phyloP scores from a whole-genome alignment of 2,113 vertebrate species.

The Trematocara variabile region DNA sequence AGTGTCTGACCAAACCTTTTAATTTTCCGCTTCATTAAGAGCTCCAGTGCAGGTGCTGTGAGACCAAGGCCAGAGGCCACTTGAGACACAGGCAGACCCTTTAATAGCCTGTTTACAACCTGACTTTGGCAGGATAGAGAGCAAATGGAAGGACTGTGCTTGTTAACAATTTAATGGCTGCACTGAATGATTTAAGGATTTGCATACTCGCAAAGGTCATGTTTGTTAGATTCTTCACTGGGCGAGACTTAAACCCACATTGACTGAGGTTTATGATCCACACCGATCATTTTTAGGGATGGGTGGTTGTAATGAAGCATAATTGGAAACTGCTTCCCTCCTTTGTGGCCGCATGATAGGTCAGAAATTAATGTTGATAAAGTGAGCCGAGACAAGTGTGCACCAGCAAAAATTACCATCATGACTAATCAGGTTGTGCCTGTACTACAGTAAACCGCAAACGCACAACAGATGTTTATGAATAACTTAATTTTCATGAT shows the following conservation, averaged over 20 bases:
- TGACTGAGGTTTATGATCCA: constrained; percentile 59
- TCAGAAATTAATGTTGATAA: constrained; percentile 43
- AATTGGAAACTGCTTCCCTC: constrained; percentile 56
- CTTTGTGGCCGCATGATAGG: constrained; percentile 43
- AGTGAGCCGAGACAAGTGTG: constrained; percentile 29
- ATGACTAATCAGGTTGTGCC: neutral
- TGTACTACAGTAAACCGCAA: neutral
- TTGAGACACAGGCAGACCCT: constrained; percentile 52
- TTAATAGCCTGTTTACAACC: constrained; percentile 72
- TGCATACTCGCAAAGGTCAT: constrained; percentile 63
- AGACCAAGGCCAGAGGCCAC: constrained; percentile 56
- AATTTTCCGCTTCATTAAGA: constrained; percentile 77
- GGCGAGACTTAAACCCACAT: constrained; percentile 45
- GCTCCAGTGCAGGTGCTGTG: constrained; percentile 54
- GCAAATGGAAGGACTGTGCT: constrained; percentile 54
- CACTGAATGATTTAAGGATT: constrained; percentile 63
- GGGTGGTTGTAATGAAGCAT: constrained; percentile 54
- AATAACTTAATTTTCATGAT: neutral
- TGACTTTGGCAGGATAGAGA: constrained; percentile 31
- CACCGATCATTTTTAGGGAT: constrained; percentile 58
- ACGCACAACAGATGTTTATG: neutral
- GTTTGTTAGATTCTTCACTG: constrained; percentile 57
- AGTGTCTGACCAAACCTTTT: constrained; percentile 64
- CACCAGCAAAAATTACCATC: neutral
- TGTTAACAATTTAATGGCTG: constrained; percentile 68